Evolutionary conservation across 2,888 invertebrate species (phyloP).

Genomic region (Entomobrya multifasciata): DNA sequence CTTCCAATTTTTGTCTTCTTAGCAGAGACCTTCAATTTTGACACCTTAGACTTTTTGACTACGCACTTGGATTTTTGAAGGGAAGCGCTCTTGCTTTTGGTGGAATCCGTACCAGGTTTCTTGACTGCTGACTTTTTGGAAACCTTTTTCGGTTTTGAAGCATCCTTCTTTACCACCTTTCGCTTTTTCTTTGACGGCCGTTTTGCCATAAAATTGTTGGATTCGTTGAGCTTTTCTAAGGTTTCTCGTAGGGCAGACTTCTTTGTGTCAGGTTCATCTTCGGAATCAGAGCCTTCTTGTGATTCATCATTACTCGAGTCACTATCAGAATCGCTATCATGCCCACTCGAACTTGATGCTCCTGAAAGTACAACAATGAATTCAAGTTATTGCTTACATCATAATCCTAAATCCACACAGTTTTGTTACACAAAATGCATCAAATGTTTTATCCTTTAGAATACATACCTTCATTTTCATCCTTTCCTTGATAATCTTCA

Average conservation of each 20-base stretch:
- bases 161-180: constrained; percentile 63
- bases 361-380: background rate
- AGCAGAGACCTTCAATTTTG: constrained; percentile 23
- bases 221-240: constrained; percentile 76
- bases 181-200: constrained; percentile 70
- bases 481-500: constrained; percentile 64
- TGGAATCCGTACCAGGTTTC: constrained; percentile 8
- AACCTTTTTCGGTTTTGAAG: constrained; percentile 20
- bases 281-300: constrained; percentile 62
- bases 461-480: background rate
- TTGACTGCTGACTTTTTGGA: constrained; percentile 2
- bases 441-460: no score
- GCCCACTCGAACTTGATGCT: constrained; percentile 21
- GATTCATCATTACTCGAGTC: constrained; percentile 63
- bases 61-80: constrained; percentile 1
- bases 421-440: no score
- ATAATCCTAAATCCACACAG: no score
- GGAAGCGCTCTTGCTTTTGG: constrained; percentile 24
- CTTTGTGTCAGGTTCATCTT: constrained; percentile 66
- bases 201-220: constrained; percentile 42
- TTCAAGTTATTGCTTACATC: no score
- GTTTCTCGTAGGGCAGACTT: constrained; percentile 75
- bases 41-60: constrained; percentile 20
- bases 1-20: constrained; percentile 51
- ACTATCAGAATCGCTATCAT: constrained; percentile 55